These are phyloP conservation scores for Lasiurus borealis DNA, from an alignment of 2,113 vertebrate species.

Conservation along the genomic window DNA sequence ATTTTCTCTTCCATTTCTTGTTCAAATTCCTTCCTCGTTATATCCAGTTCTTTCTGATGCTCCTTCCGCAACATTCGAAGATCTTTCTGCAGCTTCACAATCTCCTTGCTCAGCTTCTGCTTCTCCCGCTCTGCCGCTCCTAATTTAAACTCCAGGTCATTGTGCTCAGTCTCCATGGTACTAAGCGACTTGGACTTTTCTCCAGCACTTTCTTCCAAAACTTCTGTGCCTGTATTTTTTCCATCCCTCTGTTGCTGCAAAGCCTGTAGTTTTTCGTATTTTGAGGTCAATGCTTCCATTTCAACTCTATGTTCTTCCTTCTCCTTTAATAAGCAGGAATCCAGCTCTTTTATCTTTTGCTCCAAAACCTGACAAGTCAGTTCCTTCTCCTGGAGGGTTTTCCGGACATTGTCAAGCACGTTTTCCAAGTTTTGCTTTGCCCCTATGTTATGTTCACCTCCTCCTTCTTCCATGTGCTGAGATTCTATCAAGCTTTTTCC, in stretches of 20 bases:
- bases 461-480: constrained; percentile 79
- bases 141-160: constrained; percentile 88
- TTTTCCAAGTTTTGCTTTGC: constrained; percentile 84
- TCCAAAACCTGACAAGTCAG: constrained; percentile 72
- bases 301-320: constrained; percentile 80
- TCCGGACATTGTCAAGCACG: constrained; percentile 80
- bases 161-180: constrained; percentile 78
- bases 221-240: constrained; percentile 80
- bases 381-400: constrained; percentile 84
- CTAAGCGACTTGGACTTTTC: constrained; percentile 74
- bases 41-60: constrained; percentile 94
- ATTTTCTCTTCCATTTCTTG: constrained; percentile 93
- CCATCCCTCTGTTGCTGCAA: constrained; percentile 82
- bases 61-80: constrained; percentile 92
- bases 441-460: constrained; percentile 73
- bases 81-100: constrained; percentile 93
- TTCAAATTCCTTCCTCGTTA: constrained; percentile 91
- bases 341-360: constrained; percentile 81
- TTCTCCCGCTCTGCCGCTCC: constrained; percentile 91
- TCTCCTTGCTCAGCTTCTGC: constrained; percentile 92
- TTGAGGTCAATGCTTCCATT: constrained; percentile 78
- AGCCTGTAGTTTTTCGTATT: constrained; percentile 83
- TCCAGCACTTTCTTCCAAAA: constrained; percentile 79
- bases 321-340: constrained; percentile 78
- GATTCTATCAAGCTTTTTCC: constrained; percentile 82